phyloP scores from a whole-genome alignment of 2,888 invertebrate genomes.

The Amblyjoppa proteus region DNA sequence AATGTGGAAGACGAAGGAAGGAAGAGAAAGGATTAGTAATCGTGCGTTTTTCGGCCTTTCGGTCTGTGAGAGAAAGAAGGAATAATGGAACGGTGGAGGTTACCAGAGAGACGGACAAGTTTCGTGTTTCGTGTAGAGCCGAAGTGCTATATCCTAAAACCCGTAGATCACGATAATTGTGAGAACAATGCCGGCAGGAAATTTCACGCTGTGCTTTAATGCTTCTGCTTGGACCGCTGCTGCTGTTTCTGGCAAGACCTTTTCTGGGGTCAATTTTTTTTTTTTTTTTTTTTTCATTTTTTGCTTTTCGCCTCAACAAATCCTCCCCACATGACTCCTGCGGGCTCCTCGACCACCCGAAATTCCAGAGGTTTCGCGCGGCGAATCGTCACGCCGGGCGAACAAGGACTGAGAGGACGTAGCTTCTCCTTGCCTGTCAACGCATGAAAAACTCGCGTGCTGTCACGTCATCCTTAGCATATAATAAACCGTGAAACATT shows the following conservation, averaged over 20 bases:
- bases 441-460: constrained; percentile 60
- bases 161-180: constrained; percentile 85
- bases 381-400: background rate
- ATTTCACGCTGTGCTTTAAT: constrained; percentile 79
- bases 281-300: constrained; percentile 2
- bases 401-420: constrained; percentile 6
- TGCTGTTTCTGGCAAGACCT: constrained; percentile 45
- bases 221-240: constrained; percentile 28
- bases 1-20: constrained; percentile 41
- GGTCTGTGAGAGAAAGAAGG: constrained; percentile 35
- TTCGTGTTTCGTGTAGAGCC: constrained; percentile 54
- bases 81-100: constrained; percentile 2
- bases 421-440: constrained; percentile 50
- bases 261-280: constrained; percentile 35
- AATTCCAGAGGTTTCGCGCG: constrained; percentile 43
- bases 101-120: constrained; percentile 58
- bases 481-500: constrained; percentile 49
- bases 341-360: constrained; percentile 52
- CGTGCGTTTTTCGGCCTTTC: constrained; percentile 60
- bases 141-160: constrained; percentile 66
- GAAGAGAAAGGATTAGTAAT: constrained; percentile 44
- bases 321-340: constrained; percentile 29
- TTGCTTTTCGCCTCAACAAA: background rate
- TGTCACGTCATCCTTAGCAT: constrained; percentile 48
- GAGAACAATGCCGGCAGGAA: constrained; percentile 84